Evolutionary conservation across 2,888 invertebrate species (phyloP).

Genomic region (Ernsta delagoae): DNA sequence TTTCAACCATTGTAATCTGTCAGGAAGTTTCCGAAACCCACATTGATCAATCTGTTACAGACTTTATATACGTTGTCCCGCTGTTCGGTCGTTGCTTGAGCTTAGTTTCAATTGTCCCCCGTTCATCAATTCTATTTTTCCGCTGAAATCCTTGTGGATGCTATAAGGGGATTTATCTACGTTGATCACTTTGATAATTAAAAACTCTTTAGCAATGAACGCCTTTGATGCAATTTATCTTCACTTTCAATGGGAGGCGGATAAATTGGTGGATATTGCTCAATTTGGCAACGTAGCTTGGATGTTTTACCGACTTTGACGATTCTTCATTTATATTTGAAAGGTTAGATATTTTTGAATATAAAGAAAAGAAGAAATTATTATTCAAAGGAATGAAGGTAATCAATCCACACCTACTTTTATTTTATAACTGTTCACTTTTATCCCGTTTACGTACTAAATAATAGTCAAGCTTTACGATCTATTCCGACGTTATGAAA

Average conservation of each 20-base stretch:
- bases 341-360: too few species aligned
- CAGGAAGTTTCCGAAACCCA: constrained; percentile 49
- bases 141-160: constrained; percentile 27
- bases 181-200: constrained; percentile 8
- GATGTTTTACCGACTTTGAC: neutral
- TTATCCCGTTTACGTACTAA: too few species aligned
- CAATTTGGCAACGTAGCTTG: neutral
- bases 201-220: neutral
- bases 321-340: neutral
- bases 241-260: neutral
- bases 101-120: constrained; percentile 50
- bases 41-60: constrained; percentile 53
- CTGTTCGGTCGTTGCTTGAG: constrained; percentile 43
- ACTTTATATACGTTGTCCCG: constrained; percentile 49
- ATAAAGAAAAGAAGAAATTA: too few species aligned
- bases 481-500: neutral
- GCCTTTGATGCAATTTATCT: constrained; percentile 3
- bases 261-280: neutral
- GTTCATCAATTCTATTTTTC: constrained; percentile 39
- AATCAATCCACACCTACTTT: too few species aligned
- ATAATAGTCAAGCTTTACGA: too few species aligned
- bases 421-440: too few species aligned
- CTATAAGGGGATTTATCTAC: constrained; percentile 21
- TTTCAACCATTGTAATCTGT: constrained; percentile 53
- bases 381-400: too few species aligned